Percentiles rank a stretch among this genome's conserved stretches.
Evolutionary conservation across 1,140 invertebrate genomes (phyloP).

Genomic region (Heliconius eleuchia): DNA sequence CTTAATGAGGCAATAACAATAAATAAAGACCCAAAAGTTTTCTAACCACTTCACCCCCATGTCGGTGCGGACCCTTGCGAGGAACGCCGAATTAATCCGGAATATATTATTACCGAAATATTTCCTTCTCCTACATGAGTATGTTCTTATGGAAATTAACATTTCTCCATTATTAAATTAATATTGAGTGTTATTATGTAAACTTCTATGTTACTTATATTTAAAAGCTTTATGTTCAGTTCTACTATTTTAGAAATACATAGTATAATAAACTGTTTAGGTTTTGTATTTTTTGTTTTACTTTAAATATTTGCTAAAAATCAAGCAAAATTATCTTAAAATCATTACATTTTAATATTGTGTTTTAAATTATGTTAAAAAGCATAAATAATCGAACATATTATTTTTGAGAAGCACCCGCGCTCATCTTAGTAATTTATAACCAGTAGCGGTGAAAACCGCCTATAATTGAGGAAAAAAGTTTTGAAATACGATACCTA

Average conservation of each 20-base stretch:
- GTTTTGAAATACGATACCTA: conserved; percentile 5
- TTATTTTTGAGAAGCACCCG: neutral
- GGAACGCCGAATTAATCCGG: conserved; percentile 65
- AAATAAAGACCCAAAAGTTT: conserved; percentile 81
- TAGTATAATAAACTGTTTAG: too few relatives aligned
- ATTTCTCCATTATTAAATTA: conserved; percentile 28
- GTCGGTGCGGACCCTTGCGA: conserved; percentile 67
- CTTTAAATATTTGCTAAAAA: too few relatives aligned
- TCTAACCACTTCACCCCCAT: conserved; percentile 68
- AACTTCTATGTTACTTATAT: neutral
- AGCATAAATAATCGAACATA: neutral
- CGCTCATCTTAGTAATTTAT: neutral
- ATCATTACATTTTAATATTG: neutral
- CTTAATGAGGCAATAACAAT: conserved; percentile 81
- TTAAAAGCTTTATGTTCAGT: neutral
- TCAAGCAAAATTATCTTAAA: too few relatives aligned
- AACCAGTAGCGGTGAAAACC: neutral
- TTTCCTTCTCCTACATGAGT: conserved; percentile 35
- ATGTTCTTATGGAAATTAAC: conserved; percentile 35
- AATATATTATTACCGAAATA: conserved; percentile 62
- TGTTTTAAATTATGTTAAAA: neutral
- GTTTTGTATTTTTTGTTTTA: too few relatives aligned
- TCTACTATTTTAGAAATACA: neutral
- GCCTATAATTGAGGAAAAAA: conserved; percentile 2
- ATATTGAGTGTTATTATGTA: neutral